Conservation (phyloP, 2,113 vertebrate species). For the Toxostoma redivivum region DNA sequence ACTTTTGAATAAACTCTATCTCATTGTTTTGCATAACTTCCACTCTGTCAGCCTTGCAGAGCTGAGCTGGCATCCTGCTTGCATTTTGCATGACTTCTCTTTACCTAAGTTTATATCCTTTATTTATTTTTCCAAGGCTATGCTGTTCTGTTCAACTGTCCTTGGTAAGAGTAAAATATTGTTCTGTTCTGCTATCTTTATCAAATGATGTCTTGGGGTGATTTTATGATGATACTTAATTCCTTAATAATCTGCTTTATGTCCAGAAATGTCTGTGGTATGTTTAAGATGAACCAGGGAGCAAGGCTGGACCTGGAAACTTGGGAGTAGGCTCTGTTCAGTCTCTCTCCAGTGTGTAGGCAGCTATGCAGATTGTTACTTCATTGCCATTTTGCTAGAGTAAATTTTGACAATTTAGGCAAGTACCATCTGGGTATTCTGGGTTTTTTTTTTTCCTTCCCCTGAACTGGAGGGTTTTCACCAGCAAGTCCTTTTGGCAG, state of each 20-base stretch:
- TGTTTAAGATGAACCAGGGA: background rate
- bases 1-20: background rate
- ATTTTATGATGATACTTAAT: background rate
- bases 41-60: background rate
- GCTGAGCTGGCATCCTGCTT: background rate
- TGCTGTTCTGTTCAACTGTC: background rate
- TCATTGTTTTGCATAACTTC: background rate
- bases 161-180: background rate
- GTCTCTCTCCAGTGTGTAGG: background rate
- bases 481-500: background rate
- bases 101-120: background rate
- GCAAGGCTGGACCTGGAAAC: background rate
- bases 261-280: background rate
- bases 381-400: background rate
- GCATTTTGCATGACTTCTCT: background rate
- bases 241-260: background rate
- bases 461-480: background rate
- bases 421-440: background rate
- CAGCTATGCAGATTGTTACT: background rate
- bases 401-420: background rate
- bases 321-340: background rate
- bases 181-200: background rate
- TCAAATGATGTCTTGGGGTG: background rate
- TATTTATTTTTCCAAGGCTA: background rate
- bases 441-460: background rate